Conservation (phyloP, 2,888 invertebrate genomes). For the Petrophora chlorosata region DNA sequence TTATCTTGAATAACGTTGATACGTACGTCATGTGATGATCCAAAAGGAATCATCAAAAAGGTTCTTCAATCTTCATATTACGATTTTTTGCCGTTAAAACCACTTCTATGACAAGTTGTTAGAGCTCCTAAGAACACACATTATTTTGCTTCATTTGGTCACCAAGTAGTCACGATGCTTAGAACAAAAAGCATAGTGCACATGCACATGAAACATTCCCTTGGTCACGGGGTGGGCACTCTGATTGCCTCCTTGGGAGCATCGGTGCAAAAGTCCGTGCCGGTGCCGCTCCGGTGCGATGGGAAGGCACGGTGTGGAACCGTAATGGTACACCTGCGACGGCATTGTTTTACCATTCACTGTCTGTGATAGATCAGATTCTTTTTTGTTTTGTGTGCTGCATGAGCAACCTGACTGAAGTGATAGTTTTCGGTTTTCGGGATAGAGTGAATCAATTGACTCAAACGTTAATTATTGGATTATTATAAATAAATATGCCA, state of each 20-base stretch:
- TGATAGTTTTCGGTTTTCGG: background rate
- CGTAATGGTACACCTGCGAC: slow-evolving; percentile 29
- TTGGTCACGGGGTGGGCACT: slow-evolving; percentile 57
- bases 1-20: too few relatives aligned
- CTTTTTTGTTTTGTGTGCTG: background rate
- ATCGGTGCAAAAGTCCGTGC: slow-evolving; percentile 7
- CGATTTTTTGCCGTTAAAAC: too few relatives aligned
- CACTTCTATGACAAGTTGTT: too few relatives aligned
- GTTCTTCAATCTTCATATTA: too few relatives aligned
- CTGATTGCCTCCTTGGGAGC: slow-evolving; percentile 45
- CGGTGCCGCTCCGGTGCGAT: background rate
- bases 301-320: slow-evolving; percentile 27
- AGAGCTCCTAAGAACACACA: too few relatives aligned
- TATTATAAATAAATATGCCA: too few relatives aligned
- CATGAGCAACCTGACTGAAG: background rate
- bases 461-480: too few relatives aligned
- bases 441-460: too few relatives aligned
- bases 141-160: too few relatives aligned
- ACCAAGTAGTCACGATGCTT: slow-evolving; percentile 16
- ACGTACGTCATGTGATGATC: too few relatives aligned
- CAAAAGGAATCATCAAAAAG: too few relatives aligned
- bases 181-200: slow-evolving; percentile 55
- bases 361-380: background rate
- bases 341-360: slow-evolving; percentile 20
- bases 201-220: too few relatives aligned